Evolutionary conservation across 2,797 vertebrate species (phyloP), one percentile per base, ranked within the genome.

Genomic region (Enteromius treurensis): DNA sequence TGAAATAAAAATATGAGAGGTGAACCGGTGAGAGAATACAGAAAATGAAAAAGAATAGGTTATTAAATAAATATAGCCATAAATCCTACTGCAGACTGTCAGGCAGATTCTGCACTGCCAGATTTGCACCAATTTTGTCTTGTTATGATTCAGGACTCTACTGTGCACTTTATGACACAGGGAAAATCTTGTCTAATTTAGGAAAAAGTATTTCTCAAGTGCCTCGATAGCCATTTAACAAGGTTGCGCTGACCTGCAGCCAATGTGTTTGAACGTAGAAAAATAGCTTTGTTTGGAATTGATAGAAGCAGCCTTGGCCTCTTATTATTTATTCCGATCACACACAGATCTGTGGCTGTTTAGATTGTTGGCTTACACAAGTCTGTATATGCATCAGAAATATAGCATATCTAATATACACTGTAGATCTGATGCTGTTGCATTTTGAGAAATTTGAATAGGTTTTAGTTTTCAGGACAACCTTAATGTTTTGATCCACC

Each of bases 111-210:
- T 51, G 29, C 19, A 37, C 53, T 73, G n/a, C 53, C 58, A 64
- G 80, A 49, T 71, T 81, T 34, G 1, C 58, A 32, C 70, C 32
- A 73, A 67, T 77, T 70, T 47, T 42, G 11, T 69, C 64, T 68
- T 11, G 60, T 53, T 75, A 83, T 79, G 34, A 80, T 68, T 70
- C 77, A 64, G 65, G 51, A 32, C 14, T 74, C 29, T 49, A 65
- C 23, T 21, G 23, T 65, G 37, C 32, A 45, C 19, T 51, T 21
- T 65, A 64, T 65, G 64, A 80, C 68, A 29, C 51, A 76, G 49
- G 53, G 34, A 62, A 80, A 77, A 77, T 80, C 40, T 75, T 77
- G 65, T 75, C 49, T 45, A 67, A 62, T 79, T 76, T 79, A 77
- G 49, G 65, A 77, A 64, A 64, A 71, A 78, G 74, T 79, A 67